These are phyloP conservation scores for Exocentrus adspersus DNA, from an alignment of 2,888 invertebrate species.

Conservation along the genomic window DNA sequence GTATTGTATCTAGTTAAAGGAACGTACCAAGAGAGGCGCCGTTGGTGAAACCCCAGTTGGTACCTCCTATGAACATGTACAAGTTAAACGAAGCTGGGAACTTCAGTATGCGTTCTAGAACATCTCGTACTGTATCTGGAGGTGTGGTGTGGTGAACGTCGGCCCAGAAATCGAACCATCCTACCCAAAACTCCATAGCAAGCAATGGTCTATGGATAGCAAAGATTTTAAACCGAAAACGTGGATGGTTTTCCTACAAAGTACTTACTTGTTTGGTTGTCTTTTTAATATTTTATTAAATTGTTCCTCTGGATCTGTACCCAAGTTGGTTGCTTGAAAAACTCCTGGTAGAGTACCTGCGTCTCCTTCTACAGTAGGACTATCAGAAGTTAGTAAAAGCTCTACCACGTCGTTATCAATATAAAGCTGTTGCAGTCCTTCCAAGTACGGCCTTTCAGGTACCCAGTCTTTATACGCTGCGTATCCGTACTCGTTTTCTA, in stretches of 20 bases:
- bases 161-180: slow-evolving; percentile 71
- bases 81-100: slow-evolving; percentile 73
- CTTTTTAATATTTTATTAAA: slow-evolving; percentile 35
- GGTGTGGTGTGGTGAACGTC: slow-evolving; percentile 52
- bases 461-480: slow-evolving; percentile 27
- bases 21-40: slow-evolving; percentile 50
- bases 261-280: slow-evolving; percentile 36
- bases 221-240: no score
- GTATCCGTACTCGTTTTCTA: slow-evolving; percentile 76
- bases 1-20: no score
- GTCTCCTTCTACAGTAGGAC: not conserved
- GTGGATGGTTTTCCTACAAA: no score
- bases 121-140: slow-evolving; percentile 39
- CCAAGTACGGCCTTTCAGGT: slow-evolving; percentile 61
- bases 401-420: slow-evolving; percentile 60
- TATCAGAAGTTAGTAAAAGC: slow-evolving; percentile 64
- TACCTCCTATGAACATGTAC: slow-evolving; percentile 92
- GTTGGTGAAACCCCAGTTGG: slow-evolving; percentile 77
- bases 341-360: slow-evolving; percentile 6
- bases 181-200: slow-evolving; percentile 71
- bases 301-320: slow-evolving; percentile 30
- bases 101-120: slow-evolving; percentile 47
- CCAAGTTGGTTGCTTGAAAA: slow-evolving; percentile 40
- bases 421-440: slow-evolving; percentile 59
- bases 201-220: slow-evolving; percentile 60